phyloP scores from a whole-genome alignment of 2,888 invertebrate genomes.

The Plagodis pulveraria region DNA sequence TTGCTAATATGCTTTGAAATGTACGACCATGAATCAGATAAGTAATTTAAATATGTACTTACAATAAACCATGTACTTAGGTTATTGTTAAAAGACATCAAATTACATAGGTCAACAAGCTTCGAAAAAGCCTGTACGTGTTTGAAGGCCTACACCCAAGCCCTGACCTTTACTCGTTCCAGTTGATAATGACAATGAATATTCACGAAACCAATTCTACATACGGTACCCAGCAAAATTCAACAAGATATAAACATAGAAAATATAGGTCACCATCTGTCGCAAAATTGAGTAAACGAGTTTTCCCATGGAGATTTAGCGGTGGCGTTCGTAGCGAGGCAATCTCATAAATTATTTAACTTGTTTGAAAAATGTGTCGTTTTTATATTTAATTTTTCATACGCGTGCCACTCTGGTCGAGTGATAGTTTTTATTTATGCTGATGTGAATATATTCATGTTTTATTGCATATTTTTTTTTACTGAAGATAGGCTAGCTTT shows the following conservation, averaged over 20 bases:
- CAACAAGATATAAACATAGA: constrained; percentile 17
- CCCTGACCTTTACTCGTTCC: constrained; percentile 1
- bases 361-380: constrained; percentile 31
- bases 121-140: background rate
- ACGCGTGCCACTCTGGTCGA: constrained; percentile 26
- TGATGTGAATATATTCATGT: constrained; percentile 15
- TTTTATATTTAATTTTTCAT: constrained; percentile 34
- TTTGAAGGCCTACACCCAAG: constrained; percentile 9
- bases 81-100: too few relatives aligned
- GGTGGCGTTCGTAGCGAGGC: constrained; percentile 17
- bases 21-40: too few relatives aligned
- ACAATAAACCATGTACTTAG: too few relatives aligned
- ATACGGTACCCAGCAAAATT: constrained; percentile 28
- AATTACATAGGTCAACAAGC: background rate
- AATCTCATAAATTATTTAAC: constrained; percentile 38
- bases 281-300: constrained; percentile 35
- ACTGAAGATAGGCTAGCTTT: too few relatives aligned
- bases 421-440: constrained; percentile 34
- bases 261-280: constrained; percentile 35
- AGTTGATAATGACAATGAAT: constrained; percentile 23
- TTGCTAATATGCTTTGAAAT: too few relatives aligned
- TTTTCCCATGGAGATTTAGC: constrained; percentile 32
- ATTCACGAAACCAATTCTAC: constrained; percentile 23
- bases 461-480: constrained; percentile 7
- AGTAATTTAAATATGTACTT: too few relatives aligned